Evolutionary conservation across 2,888 invertebrate genomes (phyloP).

Genomic region (Acronicta psi): DNA sequence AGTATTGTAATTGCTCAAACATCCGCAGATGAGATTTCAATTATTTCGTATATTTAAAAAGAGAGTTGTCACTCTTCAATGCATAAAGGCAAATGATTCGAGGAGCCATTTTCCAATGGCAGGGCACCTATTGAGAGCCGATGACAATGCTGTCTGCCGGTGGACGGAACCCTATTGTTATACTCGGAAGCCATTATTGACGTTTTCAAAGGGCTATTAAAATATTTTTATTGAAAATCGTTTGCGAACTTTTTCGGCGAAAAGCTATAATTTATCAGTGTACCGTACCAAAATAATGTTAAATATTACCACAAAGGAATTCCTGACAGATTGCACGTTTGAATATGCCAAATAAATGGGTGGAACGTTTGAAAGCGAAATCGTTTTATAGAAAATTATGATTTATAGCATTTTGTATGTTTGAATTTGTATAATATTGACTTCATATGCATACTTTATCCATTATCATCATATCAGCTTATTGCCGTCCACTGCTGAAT

Average conservation of each 20-base stretch:
- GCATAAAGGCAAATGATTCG: conserved; percentile 79
- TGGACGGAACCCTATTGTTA: conserved; percentile 84
- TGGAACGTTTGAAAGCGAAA: conserved; percentile 34
- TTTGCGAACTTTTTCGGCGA: conserved; percentile 68
- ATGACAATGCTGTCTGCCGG: conserved; percentile 81
- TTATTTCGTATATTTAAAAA: conserved; percentile 71
- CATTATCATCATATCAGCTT: no score
- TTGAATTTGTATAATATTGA: conserved; percentile 7
- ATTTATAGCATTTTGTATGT: conserved; percentile 31
- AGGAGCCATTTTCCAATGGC: conserved; percentile 81
- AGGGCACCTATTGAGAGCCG: conserved; percentile 75
- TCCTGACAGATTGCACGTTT: conserved; percentile 45
- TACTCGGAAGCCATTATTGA: conserved; percentile 86
- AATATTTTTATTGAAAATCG: conserved; percentile 80
- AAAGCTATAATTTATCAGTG: conserved; percentile 66
- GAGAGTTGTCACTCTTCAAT: conserved; percentile 76
- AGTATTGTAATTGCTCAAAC: conserved; percentile 41
- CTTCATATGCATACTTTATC: no score
- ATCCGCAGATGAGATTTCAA: conserved; percentile 70
- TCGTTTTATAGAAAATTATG: conserved; percentile 26
- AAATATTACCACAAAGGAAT: conserved; percentile 51
- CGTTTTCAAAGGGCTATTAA: conserved; percentile 85
- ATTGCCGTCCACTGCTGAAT: no score
- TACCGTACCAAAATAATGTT: conserved; percentile 59
- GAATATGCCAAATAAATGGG: conserved; percentile 43